Evolutionary conservation across 1,140 invertebrate genomes (phyloP).

Genomic region (Mizuhopecten yessoensis): DNA sequence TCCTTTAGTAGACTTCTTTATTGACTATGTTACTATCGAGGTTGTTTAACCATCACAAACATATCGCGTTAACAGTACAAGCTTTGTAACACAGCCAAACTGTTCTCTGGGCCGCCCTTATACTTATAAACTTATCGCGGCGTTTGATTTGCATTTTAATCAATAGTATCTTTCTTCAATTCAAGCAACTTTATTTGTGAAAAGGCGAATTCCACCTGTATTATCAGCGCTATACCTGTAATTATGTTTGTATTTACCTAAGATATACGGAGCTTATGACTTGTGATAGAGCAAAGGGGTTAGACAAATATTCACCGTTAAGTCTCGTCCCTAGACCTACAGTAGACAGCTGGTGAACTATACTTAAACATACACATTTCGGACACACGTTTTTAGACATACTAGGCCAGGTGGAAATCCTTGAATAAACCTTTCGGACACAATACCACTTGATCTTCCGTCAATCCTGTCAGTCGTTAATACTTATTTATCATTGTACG

Average conservation of each 20-base stretch:
- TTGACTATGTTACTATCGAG: background rate
- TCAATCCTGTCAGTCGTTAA: background rate
- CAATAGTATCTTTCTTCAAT: slow-evolving; percentile 39
- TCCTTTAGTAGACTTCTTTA: background rate
- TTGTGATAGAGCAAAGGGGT: background rate
- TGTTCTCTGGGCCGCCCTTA: background rate
- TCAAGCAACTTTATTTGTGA: slow-evolving; percentile 28
- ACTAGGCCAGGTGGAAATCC: background rate
- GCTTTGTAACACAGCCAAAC: background rate
- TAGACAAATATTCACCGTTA: background rate
- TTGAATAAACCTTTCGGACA: background rate
- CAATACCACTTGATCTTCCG: background rate
- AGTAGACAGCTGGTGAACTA: slow-evolving; percentile 11
- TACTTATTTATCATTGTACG: background rate
- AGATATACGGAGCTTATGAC: slow-evolving; percentile 15
- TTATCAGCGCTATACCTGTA: background rate
- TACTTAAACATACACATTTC: background rate
- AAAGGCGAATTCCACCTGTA: slow-evolving; percentile 23
- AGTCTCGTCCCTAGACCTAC: background rate
- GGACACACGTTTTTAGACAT: slow-evolving; percentile 33
- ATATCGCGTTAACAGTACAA: background rate
- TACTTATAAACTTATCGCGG: background rate
- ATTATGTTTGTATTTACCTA: slow-evolving; percentile 34
- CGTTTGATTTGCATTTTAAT: background rate
- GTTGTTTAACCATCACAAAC: background rate